Evolutionary conservation across 2,797 vertebrate species (phyloP).

Genomic region (Passerculus sandwichensis): DNA sequence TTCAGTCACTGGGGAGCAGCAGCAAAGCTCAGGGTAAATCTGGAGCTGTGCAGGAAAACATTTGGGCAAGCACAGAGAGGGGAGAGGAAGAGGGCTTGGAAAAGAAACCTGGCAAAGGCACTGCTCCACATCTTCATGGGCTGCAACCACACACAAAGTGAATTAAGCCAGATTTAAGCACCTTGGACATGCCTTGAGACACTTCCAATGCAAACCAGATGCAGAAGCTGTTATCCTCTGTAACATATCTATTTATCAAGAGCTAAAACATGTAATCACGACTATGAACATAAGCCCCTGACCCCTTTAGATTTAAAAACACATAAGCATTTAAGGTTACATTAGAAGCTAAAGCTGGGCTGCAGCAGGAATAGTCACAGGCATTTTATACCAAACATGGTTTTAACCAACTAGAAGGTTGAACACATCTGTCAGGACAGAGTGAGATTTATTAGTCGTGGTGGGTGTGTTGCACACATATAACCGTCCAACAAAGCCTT

Average conservation of each 20-base stretch:
- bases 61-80: background rate
- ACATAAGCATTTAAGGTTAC: background rate
- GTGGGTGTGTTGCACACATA: background rate
- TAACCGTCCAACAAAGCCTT: background rate
- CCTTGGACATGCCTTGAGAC: background rate
- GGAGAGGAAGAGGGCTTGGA: background rate
- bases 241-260: background rate
- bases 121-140: background rate
- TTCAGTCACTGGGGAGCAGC: background rate
- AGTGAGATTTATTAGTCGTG: background rate
- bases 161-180: background rate
- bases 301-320: background rate
- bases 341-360: background rate
- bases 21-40: background rate
- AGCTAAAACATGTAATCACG: background rate
- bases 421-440: background rate
- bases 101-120: background rate
- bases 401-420: background rate
- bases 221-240: background rate
- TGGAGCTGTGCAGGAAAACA: background rate
- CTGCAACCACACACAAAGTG: background rate
- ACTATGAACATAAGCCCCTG: background rate
- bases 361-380: background rate
- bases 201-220: background rate
- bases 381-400: background rate